Conservation (phyloP, 2,888 invertebrate genomes). For the Cactoblastis cactorum region DNA sequence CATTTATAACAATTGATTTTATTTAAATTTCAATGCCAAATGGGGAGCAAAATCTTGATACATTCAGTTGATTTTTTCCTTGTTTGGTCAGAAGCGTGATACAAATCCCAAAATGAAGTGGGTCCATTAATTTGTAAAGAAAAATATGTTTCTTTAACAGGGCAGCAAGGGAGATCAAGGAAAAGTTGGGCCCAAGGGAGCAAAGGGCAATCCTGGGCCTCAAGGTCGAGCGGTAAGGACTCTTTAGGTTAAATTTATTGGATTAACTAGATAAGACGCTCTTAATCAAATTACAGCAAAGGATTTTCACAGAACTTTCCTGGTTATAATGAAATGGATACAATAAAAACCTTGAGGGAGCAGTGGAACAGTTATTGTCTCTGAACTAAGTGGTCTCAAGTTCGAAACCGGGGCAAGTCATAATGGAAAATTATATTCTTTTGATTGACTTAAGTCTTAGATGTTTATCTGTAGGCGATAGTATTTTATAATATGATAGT, state of each 20-base stretch:
- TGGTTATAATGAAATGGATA: neutral
- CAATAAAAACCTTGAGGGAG: no score
- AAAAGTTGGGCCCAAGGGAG: conserved; percentile 28
- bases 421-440: no score
- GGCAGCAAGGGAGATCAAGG: conserved; percentile 38
- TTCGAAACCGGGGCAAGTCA: no score
- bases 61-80: no score
- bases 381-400: no score
- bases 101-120: neutral
- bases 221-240: conserved; percentile 25
- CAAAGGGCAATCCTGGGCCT: conserved; percentile 16
- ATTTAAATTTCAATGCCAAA: no score
- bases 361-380: no score
- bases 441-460: no score
- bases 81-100: neutral
- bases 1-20: no score
- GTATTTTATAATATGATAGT: no score
- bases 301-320: neutral
- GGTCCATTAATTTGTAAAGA: neutral
- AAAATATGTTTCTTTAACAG: conserved; percentile 17
- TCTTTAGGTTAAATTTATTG: conserved; percentile 9
- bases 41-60: no score
- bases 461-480: no score
- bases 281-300: neutral
- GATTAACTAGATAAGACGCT: neutral